Conservation (phyloP, 2,113 vertebrate species). For the Prietella phreatophila region DNA sequence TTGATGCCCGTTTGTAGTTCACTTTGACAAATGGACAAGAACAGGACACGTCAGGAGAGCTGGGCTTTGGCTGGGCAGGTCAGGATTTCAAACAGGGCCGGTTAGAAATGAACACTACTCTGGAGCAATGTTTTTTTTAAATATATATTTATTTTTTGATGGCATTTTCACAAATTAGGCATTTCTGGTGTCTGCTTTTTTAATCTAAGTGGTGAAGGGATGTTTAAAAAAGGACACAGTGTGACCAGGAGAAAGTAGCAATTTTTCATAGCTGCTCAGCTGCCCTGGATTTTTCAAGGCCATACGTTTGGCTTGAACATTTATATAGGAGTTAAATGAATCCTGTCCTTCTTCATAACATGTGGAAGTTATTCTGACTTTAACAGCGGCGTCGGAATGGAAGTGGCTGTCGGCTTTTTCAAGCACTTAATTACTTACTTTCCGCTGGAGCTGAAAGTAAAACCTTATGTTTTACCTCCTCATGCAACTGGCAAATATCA, state of each 20-base stretch:
- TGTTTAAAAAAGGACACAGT: not conserved
- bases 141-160: slow-evolving; percentile 4
- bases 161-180: not conserved
- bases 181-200: not conserved
- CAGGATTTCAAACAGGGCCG: slow-evolving; percentile 57
- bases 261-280: not conserved
- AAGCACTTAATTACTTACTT: slow-evolving; percentile 28
- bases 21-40: slow-evolving; percentile 74
- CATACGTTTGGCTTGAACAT: not conserved
- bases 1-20: slow-evolving; percentile 48
- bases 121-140: not conserved
- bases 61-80: slow-evolving; percentile 58
- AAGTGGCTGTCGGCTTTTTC: slow-evolving; percentile 13
- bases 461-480: slow-evolving; percentile 1
- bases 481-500: not conserved
- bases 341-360: slow-evolving; percentile 4
- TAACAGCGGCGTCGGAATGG: slow-evolving; percentile 2
- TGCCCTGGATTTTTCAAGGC: not conserved
- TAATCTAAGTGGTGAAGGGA: not conserved
- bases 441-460: slow-evolving; percentile 8
- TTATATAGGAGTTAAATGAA: not conserved
- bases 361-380: slow-evolving; percentile 29
- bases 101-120: not conserved
- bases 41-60: slow-evolving; percentile 63
- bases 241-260: not conserved